A percentile compares a stretch with the other conserved stretches of the same genome.
Conservation (phyloP, 2,888 invertebrate genomes). For the Orthonychiurus folsomi region DNA sequence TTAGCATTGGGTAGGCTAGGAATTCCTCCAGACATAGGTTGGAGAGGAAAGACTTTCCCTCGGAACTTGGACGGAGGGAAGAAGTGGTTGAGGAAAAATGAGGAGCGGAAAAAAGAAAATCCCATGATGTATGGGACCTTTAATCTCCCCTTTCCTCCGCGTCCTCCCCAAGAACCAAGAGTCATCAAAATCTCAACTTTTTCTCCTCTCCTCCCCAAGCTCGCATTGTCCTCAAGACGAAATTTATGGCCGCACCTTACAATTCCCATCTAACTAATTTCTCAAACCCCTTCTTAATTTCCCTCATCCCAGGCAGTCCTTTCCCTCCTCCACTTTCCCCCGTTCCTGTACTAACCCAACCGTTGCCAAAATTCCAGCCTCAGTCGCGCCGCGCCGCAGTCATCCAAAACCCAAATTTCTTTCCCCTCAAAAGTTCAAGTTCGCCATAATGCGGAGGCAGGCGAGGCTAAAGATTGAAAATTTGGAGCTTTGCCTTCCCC, state of each 20-base stretch:
- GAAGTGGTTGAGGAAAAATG: slow-evolving; percentile 2
- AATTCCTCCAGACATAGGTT: too few relatives aligned
- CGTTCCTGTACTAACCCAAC: too few relatives aligned
- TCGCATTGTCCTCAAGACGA: slow-evolving; percentile 7
- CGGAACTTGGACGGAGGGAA: too few relatives aligned
- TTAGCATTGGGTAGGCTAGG: neutral
- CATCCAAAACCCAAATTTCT: too few relatives aligned
- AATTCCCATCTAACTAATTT: slow-evolving; percentile 14
- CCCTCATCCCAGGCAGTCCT: slow-evolving; percentile 14
- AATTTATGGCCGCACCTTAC: slow-evolving; percentile 17
- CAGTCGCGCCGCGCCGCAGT: too few relatives aligned
- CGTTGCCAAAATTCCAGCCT: too few relatives aligned
- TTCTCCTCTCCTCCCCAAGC: slow-evolving; percentile 3
- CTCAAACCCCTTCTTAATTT: slow-evolving; percentile 16
- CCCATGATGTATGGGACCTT: slow-evolving; percentile 18
- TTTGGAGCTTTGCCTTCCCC: too few relatives aligned
- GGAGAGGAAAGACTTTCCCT: too few relatives aligned
- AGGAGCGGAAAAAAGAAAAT: slow-evolving; percentile 6
- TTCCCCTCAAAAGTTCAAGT: too few relatives aligned
- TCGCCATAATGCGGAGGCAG: too few relatives aligned
- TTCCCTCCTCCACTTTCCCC: too few relatives aligned
- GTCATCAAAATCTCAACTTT: slow-evolving; percentile 21
- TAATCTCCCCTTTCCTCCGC: slow-evolving; percentile 14
- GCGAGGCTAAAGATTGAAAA: too few relatives aligned
- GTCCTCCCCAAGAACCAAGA: slow-evolving; percentile 9